Evolutionary conservation across 2,888 invertebrate species (phyloP), one percentile per base, ranked within the genome.

Genomic region (Drosophila tripunctata): DNA sequence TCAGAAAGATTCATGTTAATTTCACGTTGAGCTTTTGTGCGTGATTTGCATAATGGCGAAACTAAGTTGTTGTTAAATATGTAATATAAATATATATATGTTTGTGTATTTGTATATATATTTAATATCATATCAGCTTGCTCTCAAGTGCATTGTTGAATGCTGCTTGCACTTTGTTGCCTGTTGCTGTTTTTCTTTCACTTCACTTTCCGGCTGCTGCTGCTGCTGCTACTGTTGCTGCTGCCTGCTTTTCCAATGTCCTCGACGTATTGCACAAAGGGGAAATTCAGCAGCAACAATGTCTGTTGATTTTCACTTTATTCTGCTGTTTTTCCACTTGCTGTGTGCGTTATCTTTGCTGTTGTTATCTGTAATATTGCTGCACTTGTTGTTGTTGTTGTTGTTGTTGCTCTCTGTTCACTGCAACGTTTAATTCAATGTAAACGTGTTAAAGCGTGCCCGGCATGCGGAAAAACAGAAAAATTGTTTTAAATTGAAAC

Each of bases 381-480:
- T 52, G n/a, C n/a, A n/a, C n/a, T n/a, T n/a, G n/a, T n/a, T n/a
- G n/a, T n/a, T n/a, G n/a, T n/a, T n/a, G n/a, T n/a, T n/a, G n/a
- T n/a, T n/a, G 44, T 58, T 70, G 65, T 52, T 61, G 60, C 54
- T 63, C 48, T 38, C 52, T 61, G 60, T 51, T 63, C 48, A 41
- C 52, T 76, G 77, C 78, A 75, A 69, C 79, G 60, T 84, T 87
- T 81, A 87, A 81, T 78, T 87, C 81, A 87, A 87, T 81, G 87
- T 85, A 75, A 83, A 85, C 68, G 81, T 72, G 81, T 82, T 87
- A 84, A 81, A 78, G 85, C 79, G 85, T 85, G 65, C 48, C 44
- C 72, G 58, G 83, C 68, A 67, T 75, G 68, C 72, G 43, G 38
- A 64, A 70, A 51, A 67, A 52, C 60, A 57, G 55, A 58, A 60